Evolutionary conservation across 2,888 invertebrate species (phyloP).

Genomic region (Heliconius ismenius): DNA sequence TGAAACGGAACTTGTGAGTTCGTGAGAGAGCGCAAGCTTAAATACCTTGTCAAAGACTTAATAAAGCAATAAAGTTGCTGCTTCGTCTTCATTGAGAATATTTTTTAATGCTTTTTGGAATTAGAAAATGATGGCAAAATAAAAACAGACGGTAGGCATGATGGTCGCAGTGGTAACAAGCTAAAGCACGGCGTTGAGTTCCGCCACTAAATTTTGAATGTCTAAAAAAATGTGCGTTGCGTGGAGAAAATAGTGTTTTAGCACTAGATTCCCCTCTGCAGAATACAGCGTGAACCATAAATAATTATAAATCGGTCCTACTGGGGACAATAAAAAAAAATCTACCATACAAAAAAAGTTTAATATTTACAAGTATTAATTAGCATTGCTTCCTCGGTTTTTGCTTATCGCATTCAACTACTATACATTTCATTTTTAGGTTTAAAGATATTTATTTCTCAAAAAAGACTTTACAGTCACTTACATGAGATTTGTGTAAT

Average conservation of each 20-base stretch:
- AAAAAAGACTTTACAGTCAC: no score
- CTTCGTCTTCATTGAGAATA: neutral
- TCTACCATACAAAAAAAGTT: no score
- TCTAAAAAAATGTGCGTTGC: neutral
- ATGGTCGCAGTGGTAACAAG: neutral
- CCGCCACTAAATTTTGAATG: neutral
- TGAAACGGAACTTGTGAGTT: neutral
- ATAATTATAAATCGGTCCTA: no score
- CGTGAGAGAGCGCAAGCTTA: neutral
- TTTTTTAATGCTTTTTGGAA: neutral
- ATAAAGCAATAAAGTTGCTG: neutral
- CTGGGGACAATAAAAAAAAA: no score
- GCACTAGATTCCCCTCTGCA: neutral
- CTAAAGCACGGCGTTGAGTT: neutral
- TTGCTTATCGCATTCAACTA: neutral
- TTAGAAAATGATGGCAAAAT: neutral
- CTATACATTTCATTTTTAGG: neutral
- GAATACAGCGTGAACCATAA: neutral
- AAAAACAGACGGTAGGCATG: neutral
- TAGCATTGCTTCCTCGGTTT: neutral
- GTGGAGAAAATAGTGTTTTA: neutral
- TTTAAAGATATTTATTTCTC: no score
- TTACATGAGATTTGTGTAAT: no score
- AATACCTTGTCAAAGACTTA: neutral
- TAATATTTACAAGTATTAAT: no score